Evolutionary conservation across 2,797 vertebrate genomes (phyloP).

Genomic region (Dryobates pubescens): DNA sequence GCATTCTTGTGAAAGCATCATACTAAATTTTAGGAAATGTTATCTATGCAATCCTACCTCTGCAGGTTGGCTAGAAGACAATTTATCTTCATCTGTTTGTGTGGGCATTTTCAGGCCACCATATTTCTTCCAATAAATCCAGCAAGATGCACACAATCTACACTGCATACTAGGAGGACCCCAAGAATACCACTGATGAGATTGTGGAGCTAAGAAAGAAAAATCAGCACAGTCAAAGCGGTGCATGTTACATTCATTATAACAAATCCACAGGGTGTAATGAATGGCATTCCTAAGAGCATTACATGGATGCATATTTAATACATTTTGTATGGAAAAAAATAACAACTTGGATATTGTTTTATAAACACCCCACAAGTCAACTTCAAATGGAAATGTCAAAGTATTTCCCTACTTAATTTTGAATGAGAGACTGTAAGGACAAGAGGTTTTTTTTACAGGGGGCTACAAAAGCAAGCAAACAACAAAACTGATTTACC

Average conservation of each 20-base stretch:
- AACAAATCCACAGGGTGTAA: neutral
- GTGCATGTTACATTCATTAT: neutral
- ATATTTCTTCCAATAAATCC: conserved; percentile 99
- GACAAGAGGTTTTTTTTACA: neutral
- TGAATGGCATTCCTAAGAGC: neutral
- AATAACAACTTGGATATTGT: neutral
- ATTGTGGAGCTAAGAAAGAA: conserved; percentile 86
- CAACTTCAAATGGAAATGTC: neutral
- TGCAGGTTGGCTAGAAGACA: conserved; percentile 86
- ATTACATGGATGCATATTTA: neutral
- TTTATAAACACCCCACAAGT: neutral
- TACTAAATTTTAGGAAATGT: neutral
- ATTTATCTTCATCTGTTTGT: conserved; percentile 92
- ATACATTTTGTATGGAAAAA: neutral
- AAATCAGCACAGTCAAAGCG: conserved; percentile 9
- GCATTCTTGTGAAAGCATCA: neutral
- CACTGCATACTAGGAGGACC: conserved; percentile 98
- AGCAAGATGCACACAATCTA: conserved; percentile 94
- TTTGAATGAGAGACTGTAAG: neutral
- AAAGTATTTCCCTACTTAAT: neutral
- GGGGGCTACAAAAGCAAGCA: too few species aligned
- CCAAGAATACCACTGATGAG: conserved; percentile 98
- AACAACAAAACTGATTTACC: neutral
- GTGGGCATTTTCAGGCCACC: conserved; percentile 98
- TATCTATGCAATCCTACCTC: conserved; percentile 64